A percentile compares a stretch with the other conserved stretches of the same genome.
Evolutionary conservation across 1,140 invertebrate species (phyloP).

Genomic region (Drosophila ercepeae): DNA sequence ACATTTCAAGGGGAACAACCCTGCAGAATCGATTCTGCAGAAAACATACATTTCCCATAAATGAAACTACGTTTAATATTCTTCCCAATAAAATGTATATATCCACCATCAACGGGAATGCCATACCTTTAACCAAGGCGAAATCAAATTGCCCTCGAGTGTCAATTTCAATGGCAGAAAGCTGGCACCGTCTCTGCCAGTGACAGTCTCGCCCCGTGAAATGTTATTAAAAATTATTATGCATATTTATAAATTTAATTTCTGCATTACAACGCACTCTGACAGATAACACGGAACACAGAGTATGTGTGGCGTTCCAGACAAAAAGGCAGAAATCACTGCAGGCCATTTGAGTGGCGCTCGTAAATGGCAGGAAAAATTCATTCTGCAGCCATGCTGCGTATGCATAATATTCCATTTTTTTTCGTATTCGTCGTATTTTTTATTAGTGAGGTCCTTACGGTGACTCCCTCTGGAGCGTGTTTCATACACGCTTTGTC

Average conservation of each 20-base stretch:
- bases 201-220: constrained; percentile 48
- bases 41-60: no score
- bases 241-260: constrained; percentile 80
- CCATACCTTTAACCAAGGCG: constrained; percentile 5
- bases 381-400: constrained; percentile 24
- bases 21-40: no score
- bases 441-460: constrained; percentile 21
- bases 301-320: constrained; percentile 5
- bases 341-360: constrained; percentile 52
- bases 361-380: constrained; percentile 52
- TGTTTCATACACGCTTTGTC: constrained; percentile 49
- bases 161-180: constrained; percentile 25
- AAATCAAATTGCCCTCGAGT: constrained; percentile 31
- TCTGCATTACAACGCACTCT: constrained; percentile 57
- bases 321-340: constrained; percentile 57
- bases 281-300: constrained; percentile 36
- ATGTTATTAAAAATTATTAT: constrained; percentile 69
- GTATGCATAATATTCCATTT: constrained; percentile 48
- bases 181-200: constrained; percentile 18
- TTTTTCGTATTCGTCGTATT: not conserved
- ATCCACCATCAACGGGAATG: not conserved
- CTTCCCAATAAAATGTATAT: not conserved
- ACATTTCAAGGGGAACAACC: no score
- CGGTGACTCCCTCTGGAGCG: constrained; percentile 5
- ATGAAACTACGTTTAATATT: not conserved